Conservation (phyloP, 2,888 invertebrate genomes). For the Ligdia adustata region DNA sequence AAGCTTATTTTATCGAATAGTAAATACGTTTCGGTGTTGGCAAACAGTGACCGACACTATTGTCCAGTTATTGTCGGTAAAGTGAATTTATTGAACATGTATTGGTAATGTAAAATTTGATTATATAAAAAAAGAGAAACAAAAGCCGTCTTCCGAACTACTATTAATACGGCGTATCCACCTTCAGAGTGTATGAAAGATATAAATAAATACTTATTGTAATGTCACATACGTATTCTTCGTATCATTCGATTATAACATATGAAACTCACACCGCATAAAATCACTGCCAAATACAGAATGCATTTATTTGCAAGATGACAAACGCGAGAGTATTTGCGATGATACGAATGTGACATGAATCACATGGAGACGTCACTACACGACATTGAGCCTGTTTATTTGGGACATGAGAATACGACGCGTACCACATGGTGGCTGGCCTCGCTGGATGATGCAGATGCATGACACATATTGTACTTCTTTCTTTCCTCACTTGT, state of each 20-base stretch:
- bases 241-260: no score
- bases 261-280: no score
- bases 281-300: constrained; percentile 2
- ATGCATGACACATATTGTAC: constrained; percentile 24
- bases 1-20: constrained; percentile 35
- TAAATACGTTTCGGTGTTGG: constrained; percentile 25
- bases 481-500: constrained; percentile 20
- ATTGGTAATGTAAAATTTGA: no score
- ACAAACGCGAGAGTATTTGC: background rate
- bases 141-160: no score
- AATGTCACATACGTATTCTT: no score
- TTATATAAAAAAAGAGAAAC: no score
- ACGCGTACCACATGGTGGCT: constrained; percentile 41
- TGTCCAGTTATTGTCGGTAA: constrained; percentile 18
- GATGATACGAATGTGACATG: constrained; percentile 19
- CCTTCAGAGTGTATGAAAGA: no score
- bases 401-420: constrained; percentile 54
- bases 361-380: constrained; percentile 34
- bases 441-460: constrained; percentile 28
- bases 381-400: constrained; percentile 59
- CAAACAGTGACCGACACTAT: constrained; percentile 17
- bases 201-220: constrained; percentile 13
- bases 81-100: no score
- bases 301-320: constrained; percentile 3
- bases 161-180: no score